Conservation (phyloP, 2,797 vertebrate genomes). For the Heteromormyrus szaboi region DNA sequence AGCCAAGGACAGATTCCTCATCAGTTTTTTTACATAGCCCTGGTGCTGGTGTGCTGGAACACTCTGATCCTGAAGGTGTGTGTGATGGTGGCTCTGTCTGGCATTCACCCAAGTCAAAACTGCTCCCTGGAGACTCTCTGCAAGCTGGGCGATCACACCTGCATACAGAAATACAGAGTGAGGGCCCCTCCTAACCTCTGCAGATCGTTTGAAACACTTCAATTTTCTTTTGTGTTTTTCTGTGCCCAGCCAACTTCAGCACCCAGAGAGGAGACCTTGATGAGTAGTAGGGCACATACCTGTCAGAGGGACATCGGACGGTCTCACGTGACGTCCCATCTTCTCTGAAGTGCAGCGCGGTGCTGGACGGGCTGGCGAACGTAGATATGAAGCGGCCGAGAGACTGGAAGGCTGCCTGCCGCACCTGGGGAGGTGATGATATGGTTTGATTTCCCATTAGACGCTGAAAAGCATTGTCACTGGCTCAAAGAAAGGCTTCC, state of each 20-base stretch:
- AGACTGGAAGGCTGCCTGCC: conserved; percentile 85
- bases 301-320: conserved; percentile 51
- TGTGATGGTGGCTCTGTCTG: conserved; percentile 40
- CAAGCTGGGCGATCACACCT: conserved; percentile 52
- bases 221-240: not conserved
- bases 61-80: conserved; percentile 50
- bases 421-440: conserved; percentile 58
- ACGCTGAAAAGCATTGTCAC: not conserved
- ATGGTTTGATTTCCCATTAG: not conserved
- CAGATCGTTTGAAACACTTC: not conserved
- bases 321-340: conserved; percentile 66
- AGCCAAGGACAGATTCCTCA: conserved; percentile 32
- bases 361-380: conserved; percentile 78
- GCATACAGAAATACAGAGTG: not conserved
- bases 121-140: conserved; percentile 41
- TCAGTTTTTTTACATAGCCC: conserved; percentile 32
- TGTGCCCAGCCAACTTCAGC: not conserved
- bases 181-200: not conserved
- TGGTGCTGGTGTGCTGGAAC: conserved; percentile 51
- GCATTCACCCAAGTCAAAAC: conserved; percentile 40
- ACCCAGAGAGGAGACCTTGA: not conserved
- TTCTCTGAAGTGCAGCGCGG: conserved; percentile 72
- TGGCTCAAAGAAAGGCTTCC: not conserved
- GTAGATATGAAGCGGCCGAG: conserved; percentile 85
- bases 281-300: conserved; percentile 34